Evolutionary conservation across 1,140 invertebrate genomes (phyloP).

Genomic region (Octopus sinensis): DNA sequence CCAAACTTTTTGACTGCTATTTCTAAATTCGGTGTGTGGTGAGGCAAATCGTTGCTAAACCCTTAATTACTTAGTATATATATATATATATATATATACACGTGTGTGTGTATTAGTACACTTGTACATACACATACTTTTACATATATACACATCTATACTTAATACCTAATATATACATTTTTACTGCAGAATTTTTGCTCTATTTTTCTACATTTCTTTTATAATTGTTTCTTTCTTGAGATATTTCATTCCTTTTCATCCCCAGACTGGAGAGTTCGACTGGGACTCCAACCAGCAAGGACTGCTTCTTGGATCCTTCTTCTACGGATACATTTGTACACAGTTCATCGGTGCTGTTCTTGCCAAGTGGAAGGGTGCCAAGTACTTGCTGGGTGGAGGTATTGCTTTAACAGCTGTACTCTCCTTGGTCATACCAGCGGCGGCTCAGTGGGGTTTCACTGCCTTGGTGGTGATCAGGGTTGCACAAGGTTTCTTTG

Average conservation of each 20-base stretch:
- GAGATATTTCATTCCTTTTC: conserved; percentile 14
- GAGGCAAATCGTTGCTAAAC: too few relatives aligned
- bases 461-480: conserved; percentile 71
- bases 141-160: too few relatives aligned
- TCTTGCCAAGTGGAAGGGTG: conserved; percentile 76
- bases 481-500: conserved; percentile 84
- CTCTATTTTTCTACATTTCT: neutral
- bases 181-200: too few relatives aligned
- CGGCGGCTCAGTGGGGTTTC: conserved; percentile 68
- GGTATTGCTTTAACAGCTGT: conserved; percentile 76
- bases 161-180: too few relatives aligned
- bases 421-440: conserved; percentile 77
- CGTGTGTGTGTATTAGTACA: too few relatives aligned
- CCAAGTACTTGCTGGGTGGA: conserved; percentile 74
- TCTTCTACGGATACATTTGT: conserved; percentile 76
- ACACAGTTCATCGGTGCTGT: conserved; percentile 65
- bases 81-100: too few relatives aligned
- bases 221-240: neutral
- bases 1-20: too few relatives aligned
- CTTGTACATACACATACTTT: too few relatives aligned
- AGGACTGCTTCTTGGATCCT: conserved; percentile 78
- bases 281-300: conserved; percentile 75
- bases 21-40: too few relatives aligned
- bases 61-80: too few relatives aligned
- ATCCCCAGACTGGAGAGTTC: conserved; percentile 64